Base-by-base conservation (phyloP, 2,888 invertebrate species). In the Nymphalis c-album region DNA sequence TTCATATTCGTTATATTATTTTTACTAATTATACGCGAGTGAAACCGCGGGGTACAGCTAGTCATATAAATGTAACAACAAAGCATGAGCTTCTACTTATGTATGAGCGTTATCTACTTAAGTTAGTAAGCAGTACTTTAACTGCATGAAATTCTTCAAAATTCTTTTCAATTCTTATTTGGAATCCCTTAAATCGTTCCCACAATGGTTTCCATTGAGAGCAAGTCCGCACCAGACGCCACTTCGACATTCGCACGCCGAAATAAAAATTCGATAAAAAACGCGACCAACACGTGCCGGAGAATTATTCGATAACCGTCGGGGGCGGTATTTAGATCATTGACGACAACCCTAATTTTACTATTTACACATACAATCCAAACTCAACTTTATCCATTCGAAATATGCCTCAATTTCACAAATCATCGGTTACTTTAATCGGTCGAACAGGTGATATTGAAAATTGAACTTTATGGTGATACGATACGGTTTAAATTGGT, bases 231-330 rank as follows among this genome's bases (percentile, higher is more conserved):
- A 86, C 85, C 90, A 90, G 90, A 88, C 84, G 85, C 85, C 87
- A 88, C 89, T 88, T 84, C 79, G 79, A 71, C 75, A 85, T 88
- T 90, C 90, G 89, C 91, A 91, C 91, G 57, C 57, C 57, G 82
- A 85, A 85, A 84, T 82, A 85, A 87, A 88, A 79, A 85, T 83
- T 85, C 86, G 84, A 90, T 89, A 90, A 91, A 91, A 90, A 91
- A 87, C 83, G 83, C 82, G 71, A 66, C 76, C 77, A 73, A 82
- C 91, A 91, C 92, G 92, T 89, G 91, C 85, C 86, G 69, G 76
- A 74, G 85, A 88, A 90, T 91, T 91, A 90, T 91, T 86, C 88
- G 90, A 90, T 91, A 91, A 91, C 91, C 86, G 91, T 89, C 85
- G 90, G 87, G 86, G 91, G 91, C 90, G 90, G 91, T 88, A 85